Evolutionary conservation across 2,797 vertebrate genomes (phyloP), one percentile per base, ranked within the genome.

Genomic region (Molossus alvarezi): DNA sequence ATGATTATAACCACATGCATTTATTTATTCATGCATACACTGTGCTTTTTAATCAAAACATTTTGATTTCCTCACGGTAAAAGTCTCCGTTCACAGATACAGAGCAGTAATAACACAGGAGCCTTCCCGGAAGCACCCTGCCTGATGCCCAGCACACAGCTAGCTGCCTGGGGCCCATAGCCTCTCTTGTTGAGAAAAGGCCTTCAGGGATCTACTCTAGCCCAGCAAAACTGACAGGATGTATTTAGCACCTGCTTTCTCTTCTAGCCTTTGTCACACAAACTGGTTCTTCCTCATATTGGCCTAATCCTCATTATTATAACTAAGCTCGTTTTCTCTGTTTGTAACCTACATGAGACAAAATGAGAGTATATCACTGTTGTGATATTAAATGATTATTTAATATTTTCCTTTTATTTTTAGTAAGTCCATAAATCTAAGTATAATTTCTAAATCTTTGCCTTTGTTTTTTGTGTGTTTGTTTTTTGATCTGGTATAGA

Each of bases 131-230:
- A 15, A 62, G 33, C 29, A 25, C 58, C 11, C 53, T 12, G 10
- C 21, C 60, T 21, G 48, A 3, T 10, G 8, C 23, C 12, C 57
- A 58, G 69, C 37, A 5, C 9, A 0, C 0, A 0, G 33, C 0
- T 15, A 0, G 29, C 2, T 14, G 45, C 65, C 14, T 4, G 12
- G 13, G 11, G 1, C 14, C 29, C 5, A 5, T 2, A 12, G 23
- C 0, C 27, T 5, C 9, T 57, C 9, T n/a, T 21, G 3, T 6
- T 8, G 29, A 58, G 51, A 15, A 93, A 33, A 18, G 80, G 2
- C 55, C n/a, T 11, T 11, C 12, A 10, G 33, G 29, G 15, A 1
- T 20, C 14, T 15, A 0, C 5, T 18, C 12, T 2, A 9, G 6
- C 57, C 9, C 51, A 5, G 33, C 14, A 7, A 57, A 71, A 71